These are phyloP conservation scores for Furnarius figulus DNA, from an alignment of 2,113 vertebrate species.

Conservation along the genomic window DNA sequence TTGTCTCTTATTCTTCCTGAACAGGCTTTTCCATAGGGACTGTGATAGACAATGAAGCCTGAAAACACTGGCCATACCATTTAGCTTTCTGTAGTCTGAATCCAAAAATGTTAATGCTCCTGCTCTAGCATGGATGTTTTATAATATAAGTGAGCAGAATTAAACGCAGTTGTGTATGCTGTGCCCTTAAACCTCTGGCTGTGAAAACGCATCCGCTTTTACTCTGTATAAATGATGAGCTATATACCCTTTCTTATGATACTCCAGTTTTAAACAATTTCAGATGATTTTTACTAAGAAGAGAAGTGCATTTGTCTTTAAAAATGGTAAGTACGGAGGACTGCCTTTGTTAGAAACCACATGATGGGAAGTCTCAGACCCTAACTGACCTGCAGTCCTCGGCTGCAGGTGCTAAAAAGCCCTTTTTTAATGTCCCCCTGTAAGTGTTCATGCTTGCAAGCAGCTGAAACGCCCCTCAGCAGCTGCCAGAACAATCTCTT, in stretches of 20 bases:
- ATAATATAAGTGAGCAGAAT: slow-evolving; percentile 58
- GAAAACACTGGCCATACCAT: background rate
- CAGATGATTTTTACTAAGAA: slow-evolving; percentile 7
- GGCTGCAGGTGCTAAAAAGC: background rate
- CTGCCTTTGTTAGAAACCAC: background rate
- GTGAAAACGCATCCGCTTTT: slow-evolving; percentile 32
- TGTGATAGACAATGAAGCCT: background rate
- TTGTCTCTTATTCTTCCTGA: background rate
- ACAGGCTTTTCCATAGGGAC: background rate
- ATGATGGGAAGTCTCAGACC: background rate
- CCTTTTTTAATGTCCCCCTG: background rate
- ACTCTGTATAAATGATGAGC: slow-evolving; percentile 17
- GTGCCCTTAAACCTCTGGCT: slow-evolving; percentile 45
- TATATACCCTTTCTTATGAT: background rate
- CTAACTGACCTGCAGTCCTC: background rate
- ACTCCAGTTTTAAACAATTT: slow-evolving; percentile 25
- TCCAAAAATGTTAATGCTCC: slow-evolving; percentile 41
- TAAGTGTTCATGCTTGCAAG: background rate
- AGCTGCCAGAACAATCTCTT: background rate
- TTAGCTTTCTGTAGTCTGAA: slow-evolving; percentile 23
- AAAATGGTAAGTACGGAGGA: background rate
- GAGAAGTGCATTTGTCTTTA: background rate
- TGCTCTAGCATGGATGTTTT: slow-evolving; percentile 49
- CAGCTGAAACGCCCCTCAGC: background rate
- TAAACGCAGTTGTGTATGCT: slow-evolving; percentile 62